Conservation (phyloP, 2,113 vertebrate species). For the Murina feae region DNA sequence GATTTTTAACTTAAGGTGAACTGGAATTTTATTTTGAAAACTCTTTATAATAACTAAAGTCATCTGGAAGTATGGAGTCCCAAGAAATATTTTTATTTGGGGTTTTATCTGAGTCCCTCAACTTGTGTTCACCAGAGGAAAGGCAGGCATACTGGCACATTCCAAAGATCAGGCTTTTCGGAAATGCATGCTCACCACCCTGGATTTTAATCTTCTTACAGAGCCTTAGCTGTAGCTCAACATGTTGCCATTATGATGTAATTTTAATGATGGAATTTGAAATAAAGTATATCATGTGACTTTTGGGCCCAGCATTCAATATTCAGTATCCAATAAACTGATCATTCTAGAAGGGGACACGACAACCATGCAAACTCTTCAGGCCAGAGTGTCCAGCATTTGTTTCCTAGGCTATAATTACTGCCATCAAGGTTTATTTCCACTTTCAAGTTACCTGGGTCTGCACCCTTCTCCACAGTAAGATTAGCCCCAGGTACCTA, state of each 20-base stretch:
- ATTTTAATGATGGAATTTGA: neutral
- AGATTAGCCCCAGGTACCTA: neutral
- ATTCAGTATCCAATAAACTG: neutral
- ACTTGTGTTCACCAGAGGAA: neutral
- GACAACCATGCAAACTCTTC: neutral
- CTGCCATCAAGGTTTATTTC: neutral
- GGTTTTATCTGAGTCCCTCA: neutral
- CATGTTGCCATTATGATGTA: neutral
- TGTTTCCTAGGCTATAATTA: neutral
- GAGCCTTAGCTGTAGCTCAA: neutral
- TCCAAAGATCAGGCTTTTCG: neutral
- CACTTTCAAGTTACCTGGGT: neutral
- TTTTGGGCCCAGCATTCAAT: neutral
- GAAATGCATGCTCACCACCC: neutral
- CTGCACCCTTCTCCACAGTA: neutral
- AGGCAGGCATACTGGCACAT: neutral
- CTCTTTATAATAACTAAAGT: neutral
- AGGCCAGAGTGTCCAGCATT: neutral
- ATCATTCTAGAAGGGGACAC: neutral
- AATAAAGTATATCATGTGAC: neutral
- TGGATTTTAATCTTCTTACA: neutral
- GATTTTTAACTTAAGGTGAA: neutral
- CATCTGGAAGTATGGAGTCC: neutral
- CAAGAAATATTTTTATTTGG: neutral
- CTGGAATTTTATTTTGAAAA: slow-evolving; percentile 2